These are phyloP conservation scores for Acrobasis suavella DNA, from an alignment of 2,888 invertebrate genomes.

Conservation along the genomic window DNA sequence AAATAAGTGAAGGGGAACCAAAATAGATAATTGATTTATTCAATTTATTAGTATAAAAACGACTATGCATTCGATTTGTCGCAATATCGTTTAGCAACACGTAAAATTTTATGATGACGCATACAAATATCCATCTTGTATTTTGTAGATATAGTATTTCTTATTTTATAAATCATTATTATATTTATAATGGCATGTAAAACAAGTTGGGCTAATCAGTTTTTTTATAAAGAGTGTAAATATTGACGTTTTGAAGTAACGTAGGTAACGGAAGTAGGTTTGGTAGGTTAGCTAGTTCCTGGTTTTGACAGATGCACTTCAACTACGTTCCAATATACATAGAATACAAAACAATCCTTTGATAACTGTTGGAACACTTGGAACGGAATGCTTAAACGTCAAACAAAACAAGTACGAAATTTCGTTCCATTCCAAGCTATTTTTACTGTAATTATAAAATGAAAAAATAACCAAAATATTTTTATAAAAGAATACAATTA, in stretches of 20 bases:
- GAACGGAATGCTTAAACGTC: too few species aligned
- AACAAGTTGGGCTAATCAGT: not conserved
- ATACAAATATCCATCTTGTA: not conserved
- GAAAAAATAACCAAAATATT: too few species aligned
- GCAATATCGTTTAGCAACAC: constrained; percentile 7
- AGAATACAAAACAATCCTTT: not conserved
- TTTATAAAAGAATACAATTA: too few species aligned
- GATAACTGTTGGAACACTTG: too few species aligned
- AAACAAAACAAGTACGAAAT: too few species aligned
- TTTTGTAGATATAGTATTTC: too few species aligned
- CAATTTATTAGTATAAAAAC: not conserved
- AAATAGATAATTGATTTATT: not conserved
- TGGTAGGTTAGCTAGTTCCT: not conserved
- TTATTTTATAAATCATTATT: too few species aligned
- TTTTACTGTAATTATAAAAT: too few species aligned
- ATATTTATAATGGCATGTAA: too few species aligned
- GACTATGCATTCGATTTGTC: constrained; percentile 2
- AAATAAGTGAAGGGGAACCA: not conserved
- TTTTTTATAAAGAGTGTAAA: constrained; percentile 1
- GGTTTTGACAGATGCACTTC: not conserved
- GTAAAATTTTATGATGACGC: not conserved
- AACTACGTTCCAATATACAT: not conserved
- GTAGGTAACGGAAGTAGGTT: constrained; percentile 1
- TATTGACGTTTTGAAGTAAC: not conserved
- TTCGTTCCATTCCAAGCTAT: too few species aligned